Percentiles rank a stretch among this genome's conserved stretches.
Evolutionary conservation across 64 coral and sea anemone genomes (phyloP).

Genomic region (Cladopsammia gracilis): DNA sequence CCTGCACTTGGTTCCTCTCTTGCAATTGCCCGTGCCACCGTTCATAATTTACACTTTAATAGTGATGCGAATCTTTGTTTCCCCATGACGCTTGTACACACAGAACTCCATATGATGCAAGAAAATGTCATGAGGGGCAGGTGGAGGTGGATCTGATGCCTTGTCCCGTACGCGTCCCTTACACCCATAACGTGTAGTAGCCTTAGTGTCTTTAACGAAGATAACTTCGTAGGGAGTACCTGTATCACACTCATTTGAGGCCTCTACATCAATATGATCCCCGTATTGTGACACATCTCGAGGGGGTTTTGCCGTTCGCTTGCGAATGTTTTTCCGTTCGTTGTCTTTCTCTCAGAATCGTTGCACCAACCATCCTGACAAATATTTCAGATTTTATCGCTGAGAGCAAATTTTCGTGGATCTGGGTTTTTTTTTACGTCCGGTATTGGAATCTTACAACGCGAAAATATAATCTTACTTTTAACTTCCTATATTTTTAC

Average conservation of each 20-base stretch:
- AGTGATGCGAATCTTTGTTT: conserved; percentile 44
- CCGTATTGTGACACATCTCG: conserved; percentile 8
- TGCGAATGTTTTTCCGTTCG: conserved; percentile 3
- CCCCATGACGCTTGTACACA: conserved; percentile 39
- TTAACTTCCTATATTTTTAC: no score
- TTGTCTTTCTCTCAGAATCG: conserved; percentile 19
- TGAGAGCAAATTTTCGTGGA: no score
- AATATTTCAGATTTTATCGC: no score
- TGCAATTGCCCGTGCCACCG: no score
- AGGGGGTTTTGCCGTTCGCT: neutral
- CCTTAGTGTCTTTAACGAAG: conserved; percentile 46
- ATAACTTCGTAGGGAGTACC: conserved; percentile 17
- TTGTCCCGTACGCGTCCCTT: conserved; percentile 42
- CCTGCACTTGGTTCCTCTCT: no score
- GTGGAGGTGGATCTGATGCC: conserved; percentile 38
- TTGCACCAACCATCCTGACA: neutral
- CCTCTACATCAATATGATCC: neutral
- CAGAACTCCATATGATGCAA: conserved; percentile 34
- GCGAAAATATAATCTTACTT: no score
- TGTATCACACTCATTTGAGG: neutral
- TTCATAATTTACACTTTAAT: no score
- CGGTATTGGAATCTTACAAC: no score
- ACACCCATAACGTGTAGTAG: conserved; percentile 39
- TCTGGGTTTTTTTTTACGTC: no score
- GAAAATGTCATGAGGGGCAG: conserved; percentile 62